Evolutionary conservation across 2,797 vertebrate genomes (phyloP).

Genomic region (Chelmon rostratus): DNA sequence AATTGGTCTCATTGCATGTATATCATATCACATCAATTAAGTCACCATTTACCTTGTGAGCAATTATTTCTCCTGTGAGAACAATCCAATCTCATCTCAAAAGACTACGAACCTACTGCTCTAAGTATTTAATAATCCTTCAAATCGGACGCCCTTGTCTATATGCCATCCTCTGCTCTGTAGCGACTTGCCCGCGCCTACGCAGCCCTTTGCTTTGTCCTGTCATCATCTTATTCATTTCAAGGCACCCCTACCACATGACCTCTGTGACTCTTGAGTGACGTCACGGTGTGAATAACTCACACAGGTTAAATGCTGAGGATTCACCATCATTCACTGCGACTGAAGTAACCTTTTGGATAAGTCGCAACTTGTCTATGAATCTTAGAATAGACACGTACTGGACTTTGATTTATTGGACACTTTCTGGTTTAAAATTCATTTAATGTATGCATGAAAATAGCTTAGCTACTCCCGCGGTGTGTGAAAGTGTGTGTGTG

Average conservation of each 20-base stretch:
- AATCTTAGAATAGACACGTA: background rate
- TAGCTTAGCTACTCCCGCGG: background rate
- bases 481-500: background rate
- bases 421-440: background rate
- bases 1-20: background rate
- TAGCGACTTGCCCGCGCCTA: background rate
- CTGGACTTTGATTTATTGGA: conserved; percentile 1
- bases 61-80: background rate
- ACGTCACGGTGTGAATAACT: background rate
- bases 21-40: background rate
- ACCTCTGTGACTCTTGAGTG: background rate
- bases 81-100: background rate
- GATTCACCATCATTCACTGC: background rate
- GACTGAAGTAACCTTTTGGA: background rate
- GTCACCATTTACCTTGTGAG: background rate
- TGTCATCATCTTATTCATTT: background rate
- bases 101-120: background rate
- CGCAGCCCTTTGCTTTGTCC: background rate
- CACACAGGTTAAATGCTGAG: background rate
- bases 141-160: background rate
- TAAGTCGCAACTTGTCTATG: background rate
- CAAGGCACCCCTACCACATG: background rate
- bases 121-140: background rate
- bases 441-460: background rate
- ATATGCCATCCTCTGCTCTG: background rate